Evolutionary conservation across 1,140 invertebrate genomes (phyloP).

Genomic region (Diuraphis noxia): DNA sequence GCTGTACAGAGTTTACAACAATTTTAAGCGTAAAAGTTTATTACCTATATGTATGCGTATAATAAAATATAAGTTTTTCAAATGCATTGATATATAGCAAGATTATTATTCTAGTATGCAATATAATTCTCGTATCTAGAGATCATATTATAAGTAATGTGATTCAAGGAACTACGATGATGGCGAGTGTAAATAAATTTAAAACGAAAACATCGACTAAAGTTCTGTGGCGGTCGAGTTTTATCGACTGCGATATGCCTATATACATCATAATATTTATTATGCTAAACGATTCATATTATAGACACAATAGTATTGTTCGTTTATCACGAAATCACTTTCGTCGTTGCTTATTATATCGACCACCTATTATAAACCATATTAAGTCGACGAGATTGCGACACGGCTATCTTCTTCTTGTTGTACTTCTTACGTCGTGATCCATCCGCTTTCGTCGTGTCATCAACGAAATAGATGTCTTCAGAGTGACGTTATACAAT

Average conservation of each 20-base stretch:
- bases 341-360: neutral
- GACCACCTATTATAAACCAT: neutral
- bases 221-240: neutral
- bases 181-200: neutral
- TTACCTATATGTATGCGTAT: neutral
- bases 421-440: constrained; percentile 10
- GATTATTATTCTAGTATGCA: neutral
- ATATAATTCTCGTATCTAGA: neutral
- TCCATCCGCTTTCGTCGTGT: constrained; percentile 38
- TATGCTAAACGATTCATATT: neutral
- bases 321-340: neutral
- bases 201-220: neutral
- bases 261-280: neutral
- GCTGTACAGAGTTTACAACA: neutral
- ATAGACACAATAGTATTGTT: neutral
- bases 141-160: neutral
- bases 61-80: neutral
- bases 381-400: neutral
- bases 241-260: neutral
- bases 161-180: neutral
- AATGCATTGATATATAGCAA: neutral
- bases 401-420: neutral
- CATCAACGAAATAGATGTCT: constrained; percentile 17
- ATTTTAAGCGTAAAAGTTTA: neutral
- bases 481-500: constrained; percentile 38